Base-by-base conservation (phyloP, 2,113 vertebrate species). In the Ochotona curzoniae region DNA sequence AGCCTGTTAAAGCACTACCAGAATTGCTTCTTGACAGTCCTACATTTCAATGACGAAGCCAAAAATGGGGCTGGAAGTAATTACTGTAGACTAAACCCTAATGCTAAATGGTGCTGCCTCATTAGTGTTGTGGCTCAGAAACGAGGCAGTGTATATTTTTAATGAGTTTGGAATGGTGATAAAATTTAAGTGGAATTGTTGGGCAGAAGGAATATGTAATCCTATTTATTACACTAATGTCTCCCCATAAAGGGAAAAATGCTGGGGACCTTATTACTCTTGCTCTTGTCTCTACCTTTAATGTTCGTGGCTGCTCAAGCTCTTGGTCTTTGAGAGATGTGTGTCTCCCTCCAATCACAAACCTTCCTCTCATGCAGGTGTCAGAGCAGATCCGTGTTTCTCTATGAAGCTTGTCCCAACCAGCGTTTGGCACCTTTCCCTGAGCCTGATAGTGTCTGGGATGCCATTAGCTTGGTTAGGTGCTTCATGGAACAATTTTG, bases 21-120 rank as follows among this genome's bases (percentile, higher is more conserved):
- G 96, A 96, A 83, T 93, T 74, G 0, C 73, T 93, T 95, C 78
- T 94, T 92, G 30, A 1, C 95, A 95, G 96, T 74, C 83, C 67
- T 64, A 47, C 21, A 71, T 51, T 96, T 70, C 71, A 76, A 87
- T 63, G 38, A 44, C 94, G 95, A 96, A 96, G 89, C 90, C 67
- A 38, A 92, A 92, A 92, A 94, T 94, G 95, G 90, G 94, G 96
- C 95, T 89, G 93, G 87, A 94, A 96, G 91, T 95, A 96, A 97
- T 97, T 97, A 94, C 86, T 94, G 54, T 21, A 26, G 94, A 93
- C 81, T 96, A 87, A 95, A 86, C 92, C 85, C n/a, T 67, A 88
- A 93, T 90, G 94, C 92, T 70, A 70, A 57, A 96, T 87, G 86
- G 90, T 7, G 0, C 0, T 86, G 82, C 95, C 95, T 98, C 96